Base-by-base conservation (phyloP, 2,113 vertebrate species). In the Phyllopteryx taeniolatus region DNA sequence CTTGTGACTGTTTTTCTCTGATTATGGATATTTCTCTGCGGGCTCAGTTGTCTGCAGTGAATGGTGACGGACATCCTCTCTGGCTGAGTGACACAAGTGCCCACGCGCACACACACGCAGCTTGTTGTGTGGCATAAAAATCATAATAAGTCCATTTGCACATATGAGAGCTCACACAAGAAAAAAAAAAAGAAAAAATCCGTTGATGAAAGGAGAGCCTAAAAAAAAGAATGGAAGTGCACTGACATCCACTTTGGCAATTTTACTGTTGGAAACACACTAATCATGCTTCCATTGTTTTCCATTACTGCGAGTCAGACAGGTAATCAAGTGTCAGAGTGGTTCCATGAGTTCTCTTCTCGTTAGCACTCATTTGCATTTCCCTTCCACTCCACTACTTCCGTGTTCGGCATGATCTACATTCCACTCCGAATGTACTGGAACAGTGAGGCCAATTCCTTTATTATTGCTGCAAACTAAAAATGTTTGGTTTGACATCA, bases 271-370 rank as follows among this genome's bases (percentile, higher is more conserved):
- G 74, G 79, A 80, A 83, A 83, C 77, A 57, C 64, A 76, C 67
- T 76, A 83, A 86, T 87, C 73, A 76, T 62, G 27, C 14, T 14
- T 56, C 42, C 71, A 68, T 77, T 83, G 46, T 83, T 73, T 80
- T 77, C 82, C 76, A 82, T 81, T 81, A 85, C 70, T 22, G 62
- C 7, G 12, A 84, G 74, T 79, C 77, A 85, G 81, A 77, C 70
- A 83, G 69, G 80, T 85, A 88, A 90, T 88, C 87, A 90, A 83
- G 82, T 77, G 77, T 70, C 70, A 47, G 64, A 66, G 44, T 85
- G 80, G 77, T 88, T 83, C 80, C 77, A 68, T 67, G 69, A 79
- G 67, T 62, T 85, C 70, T 68, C 79, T 75, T 62, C 82, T 87
- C 76, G 79, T 89, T 87, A 88, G 53, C 73, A 22, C 67, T 85